Conservation (phyloP, 2,888 invertebrate genomes). For the Watsonalla binaria region DNA sequence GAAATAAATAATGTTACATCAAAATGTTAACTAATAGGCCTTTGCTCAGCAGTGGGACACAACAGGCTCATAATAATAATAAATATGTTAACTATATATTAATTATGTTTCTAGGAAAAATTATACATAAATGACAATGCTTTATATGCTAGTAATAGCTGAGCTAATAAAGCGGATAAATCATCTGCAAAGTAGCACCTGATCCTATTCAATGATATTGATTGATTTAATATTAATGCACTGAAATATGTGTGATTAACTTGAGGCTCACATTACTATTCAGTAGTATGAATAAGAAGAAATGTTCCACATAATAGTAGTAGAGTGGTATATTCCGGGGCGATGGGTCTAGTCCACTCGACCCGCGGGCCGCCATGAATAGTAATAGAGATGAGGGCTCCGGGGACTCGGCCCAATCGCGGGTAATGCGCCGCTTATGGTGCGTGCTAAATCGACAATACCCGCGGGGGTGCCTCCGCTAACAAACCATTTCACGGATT, state of each 20-base stretch:
- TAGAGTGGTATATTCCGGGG: constrained; percentile 31
- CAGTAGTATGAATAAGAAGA: constrained; percentile 37
- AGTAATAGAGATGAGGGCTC: constrained; percentile 65
- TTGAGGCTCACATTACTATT: constrained; percentile 34
- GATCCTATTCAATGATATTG: too few species aligned
- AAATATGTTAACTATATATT: too few species aligned
- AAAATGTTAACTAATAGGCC: neutral
- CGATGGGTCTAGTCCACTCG: constrained; percentile 41
- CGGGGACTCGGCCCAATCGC: constrained; percentile 43
- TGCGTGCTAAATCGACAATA: constrained; percentile 75
- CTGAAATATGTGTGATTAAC: constrained; percentile 9
- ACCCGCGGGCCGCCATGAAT: constrained; percentile 64
- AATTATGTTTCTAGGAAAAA: too few species aligned
- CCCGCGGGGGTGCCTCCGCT: constrained; percentile 50
- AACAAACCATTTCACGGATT: constrained; percentile 59
- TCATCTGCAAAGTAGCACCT: too few species aligned
- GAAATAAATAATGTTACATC: neutral
- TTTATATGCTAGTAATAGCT: too few species aligned
- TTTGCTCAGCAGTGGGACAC: neutral
- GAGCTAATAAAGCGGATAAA: too few species aligned
- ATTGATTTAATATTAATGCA: too few species aligned
- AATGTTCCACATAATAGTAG: constrained; percentile 47
- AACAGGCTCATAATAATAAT: too few species aligned
- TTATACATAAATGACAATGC: too few species aligned
- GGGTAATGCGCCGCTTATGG: constrained; percentile 66